phyloP scores from a whole-genome alignment of 2,113 vertebrate genomes.

The Ptychochromis oligacanthus region DNA sequence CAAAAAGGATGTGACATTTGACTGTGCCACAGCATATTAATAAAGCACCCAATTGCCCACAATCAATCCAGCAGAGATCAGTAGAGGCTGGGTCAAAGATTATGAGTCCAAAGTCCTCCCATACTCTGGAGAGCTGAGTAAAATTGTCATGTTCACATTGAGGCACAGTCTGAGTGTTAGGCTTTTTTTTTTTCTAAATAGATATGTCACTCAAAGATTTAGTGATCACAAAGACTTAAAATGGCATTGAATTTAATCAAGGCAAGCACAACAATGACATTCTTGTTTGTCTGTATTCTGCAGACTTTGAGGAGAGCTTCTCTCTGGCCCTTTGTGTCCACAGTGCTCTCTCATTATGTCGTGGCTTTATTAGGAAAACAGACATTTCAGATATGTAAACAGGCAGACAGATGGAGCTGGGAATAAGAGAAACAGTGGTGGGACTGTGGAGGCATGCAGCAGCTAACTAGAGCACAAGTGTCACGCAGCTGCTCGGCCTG shows the following conservation, averaged over 20 bases:
- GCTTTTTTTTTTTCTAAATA: not conserved
- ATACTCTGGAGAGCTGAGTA: not conserved
- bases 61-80: not conserved
- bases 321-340: not conserved
- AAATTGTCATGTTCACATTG: not conserved
- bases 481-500: not conserved
- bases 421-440: not conserved
- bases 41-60: not conserved
- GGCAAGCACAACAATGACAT: not conserved
- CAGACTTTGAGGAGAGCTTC: not conserved
- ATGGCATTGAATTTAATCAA: not conserved
- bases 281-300: not conserved
- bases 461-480: slow-evolving; percentile 1
- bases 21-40: not conserved
- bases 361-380: slow-evolving; percentile 1
- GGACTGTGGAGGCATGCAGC: not conserved
- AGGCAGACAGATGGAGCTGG: not conserved
- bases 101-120: not conserved
- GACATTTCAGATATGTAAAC: slow-evolving; percentile 10
- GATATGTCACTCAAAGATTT: not conserved
- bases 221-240: not conserved
- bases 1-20: not conserved
- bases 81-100: not conserved
- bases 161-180: not conserved
- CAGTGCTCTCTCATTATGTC: not conserved